phyloP scores from a whole-genome alignment of 2,113 vertebrate species.

The Pachypanchax playfairii region DNA sequence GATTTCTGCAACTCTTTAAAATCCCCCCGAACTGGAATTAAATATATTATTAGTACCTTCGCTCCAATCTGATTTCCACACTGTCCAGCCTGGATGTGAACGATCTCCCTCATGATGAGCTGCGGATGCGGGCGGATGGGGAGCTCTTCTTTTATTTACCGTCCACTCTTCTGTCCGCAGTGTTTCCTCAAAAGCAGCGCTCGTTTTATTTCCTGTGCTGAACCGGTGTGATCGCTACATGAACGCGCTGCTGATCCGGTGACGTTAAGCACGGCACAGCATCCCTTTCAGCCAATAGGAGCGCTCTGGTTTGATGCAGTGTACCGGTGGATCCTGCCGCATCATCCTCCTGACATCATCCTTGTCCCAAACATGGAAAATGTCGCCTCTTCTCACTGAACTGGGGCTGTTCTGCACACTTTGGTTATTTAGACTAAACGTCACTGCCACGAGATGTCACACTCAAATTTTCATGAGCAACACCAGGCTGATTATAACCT shows the following conservation, averaged over 20 bases:
- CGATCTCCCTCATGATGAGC: conserved; percentile 92
- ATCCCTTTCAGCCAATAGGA: conserved; percentile 69
- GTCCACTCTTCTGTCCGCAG: conserved; percentile 48
- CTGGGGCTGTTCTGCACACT: not conserved
- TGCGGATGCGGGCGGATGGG: conserved; percentile 32
- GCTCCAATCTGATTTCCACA: conserved; percentile 97
- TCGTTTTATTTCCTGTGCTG: conserved; percentile 52
- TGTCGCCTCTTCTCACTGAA: not conserved
- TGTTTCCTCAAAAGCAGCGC: conserved; percentile 48
- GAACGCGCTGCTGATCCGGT: conserved; percentile 54
- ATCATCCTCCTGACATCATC: conserved; percentile 65
- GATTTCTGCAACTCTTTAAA: too few species aligned
- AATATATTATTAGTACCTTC: conserved; percentile 80
- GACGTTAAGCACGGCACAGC: conserved; percentile 52
- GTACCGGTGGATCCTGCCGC: conserved; percentile 61
- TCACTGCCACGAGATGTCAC: too few species aligned
- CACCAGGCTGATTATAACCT: too few species aligned
- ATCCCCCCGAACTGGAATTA: accelerated
- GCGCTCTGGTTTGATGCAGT: conserved; percentile 74
- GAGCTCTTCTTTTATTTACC: conserved; percentile 31
- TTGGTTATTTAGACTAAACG: too few species aligned
- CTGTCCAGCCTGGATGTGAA: conserved; percentile 96
- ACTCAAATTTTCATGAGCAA: too few species aligned
- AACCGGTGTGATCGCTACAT: conserved; percentile 36
- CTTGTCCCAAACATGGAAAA: conserved; percentile 17